phyloP scores from a whole-genome alignment of 1,140 invertebrate genomes.

The Drosophila rhopaloa region DNA sequence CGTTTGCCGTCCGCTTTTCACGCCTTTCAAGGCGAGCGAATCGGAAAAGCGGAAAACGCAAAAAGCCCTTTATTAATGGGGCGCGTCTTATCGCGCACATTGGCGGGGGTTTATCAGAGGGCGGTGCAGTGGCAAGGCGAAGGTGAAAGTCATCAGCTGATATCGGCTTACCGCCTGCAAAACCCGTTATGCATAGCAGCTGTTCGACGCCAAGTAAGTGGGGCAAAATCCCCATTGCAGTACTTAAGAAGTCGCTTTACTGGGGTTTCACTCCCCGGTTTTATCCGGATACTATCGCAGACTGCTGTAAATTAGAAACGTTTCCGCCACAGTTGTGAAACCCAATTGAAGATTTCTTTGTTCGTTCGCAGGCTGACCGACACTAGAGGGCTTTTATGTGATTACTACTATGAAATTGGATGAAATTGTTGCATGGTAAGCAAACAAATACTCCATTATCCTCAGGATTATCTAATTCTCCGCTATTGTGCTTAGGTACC shows the following conservation, averaged over 20 bases:
- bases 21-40: conserved; percentile 8
- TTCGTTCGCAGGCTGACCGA: conserved; percentile 49
- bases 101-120: not conserved
- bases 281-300: conserved; percentile 20
- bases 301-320: conserved; percentile 12
- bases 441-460: not conserved
- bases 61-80: conserved; percentile 1
- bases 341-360: conserved; percentile 27
- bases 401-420: conserved; percentile 84
- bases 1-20: conserved; percentile 7
- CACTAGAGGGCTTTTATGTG: conserved; percentile 66
- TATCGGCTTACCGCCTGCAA: conserved; percentile 22
- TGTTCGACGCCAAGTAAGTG: conserved; percentile 22
- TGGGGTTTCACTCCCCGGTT: conserved; percentile 2
- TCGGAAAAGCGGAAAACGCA: not conserved
- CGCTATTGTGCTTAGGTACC: conserved; percentile 88
- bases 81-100: conserved; percentile 22
- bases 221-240: conserved; percentile 7
- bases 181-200: conserved; percentile 39
- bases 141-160: conserved; percentile 78
- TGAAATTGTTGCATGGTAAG: conserved; percentile 84
- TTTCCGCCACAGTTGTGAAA: not conserved
- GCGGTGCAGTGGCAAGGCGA: conserved; percentile 56
- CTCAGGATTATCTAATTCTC: conserved; percentile 2
- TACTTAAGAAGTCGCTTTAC: not conserved